Evolutionary conservation across 2,797 vertebrate genomes (phyloP).

Genomic region (Leptoclinus maculatus): DNA sequence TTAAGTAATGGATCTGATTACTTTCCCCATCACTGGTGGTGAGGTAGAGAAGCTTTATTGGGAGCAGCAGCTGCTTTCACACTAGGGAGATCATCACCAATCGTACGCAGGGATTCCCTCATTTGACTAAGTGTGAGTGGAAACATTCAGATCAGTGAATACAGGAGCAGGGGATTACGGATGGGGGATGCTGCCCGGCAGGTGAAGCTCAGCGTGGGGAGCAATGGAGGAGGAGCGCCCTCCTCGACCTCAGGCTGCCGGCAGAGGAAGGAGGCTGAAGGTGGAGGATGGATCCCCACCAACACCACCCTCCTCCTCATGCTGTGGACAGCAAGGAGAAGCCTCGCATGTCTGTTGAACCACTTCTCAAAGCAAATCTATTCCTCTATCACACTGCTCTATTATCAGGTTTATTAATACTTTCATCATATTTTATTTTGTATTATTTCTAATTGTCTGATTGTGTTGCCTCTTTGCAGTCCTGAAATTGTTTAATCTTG

Average conservation of each 20-base stretch:
- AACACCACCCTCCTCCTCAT: neutral
- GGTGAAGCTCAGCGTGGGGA: slow-evolving; percentile 34
- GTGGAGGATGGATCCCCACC: slow-evolving; percentile 15
- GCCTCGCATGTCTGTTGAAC: neutral
- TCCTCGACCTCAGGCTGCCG: slow-evolving; percentile 40
- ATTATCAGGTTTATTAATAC: neutral
- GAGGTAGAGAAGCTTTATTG: too few relatives aligned
- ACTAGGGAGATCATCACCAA: too few relatives aligned
- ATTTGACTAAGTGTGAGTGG: neutral
- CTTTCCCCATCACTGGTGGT: too few relatives aligned
- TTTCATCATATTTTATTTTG: neutral
- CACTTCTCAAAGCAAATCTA: neutral
- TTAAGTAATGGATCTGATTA: too few relatives aligned
- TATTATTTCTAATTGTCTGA: neutral
- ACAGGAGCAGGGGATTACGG: slow-evolving; percentile 45
- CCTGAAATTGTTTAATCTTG: neutral
- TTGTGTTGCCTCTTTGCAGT: neutral
- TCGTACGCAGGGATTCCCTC: neutral
- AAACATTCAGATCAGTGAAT: neutral
- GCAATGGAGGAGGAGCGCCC: slow-evolving; percentile 13
- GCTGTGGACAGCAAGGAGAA: neutral
- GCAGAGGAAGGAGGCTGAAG: slow-evolving; percentile 42
- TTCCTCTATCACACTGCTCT: neutral
- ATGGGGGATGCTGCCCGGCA: slow-evolving; percentile 35
- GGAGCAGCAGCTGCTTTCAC: too few relatives aligned